Evolutionary conservation across 2,113 vertebrate genomes (phyloP), one percentile per base, ranked within the genome.

Genomic region (Reinhardtius hippoglossoides): DNA sequence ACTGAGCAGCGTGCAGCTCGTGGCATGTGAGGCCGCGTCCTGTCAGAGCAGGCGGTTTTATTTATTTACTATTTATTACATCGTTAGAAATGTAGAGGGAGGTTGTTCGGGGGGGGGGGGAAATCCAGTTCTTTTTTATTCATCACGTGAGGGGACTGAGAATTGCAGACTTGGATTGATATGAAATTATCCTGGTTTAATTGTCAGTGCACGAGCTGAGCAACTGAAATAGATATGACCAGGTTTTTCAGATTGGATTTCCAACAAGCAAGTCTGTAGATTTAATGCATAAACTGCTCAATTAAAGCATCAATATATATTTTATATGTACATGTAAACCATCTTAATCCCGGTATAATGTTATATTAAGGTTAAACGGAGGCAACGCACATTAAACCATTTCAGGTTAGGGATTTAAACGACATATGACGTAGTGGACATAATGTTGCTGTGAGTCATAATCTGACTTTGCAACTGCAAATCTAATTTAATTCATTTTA

Each of bases 1-100:
- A 44, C 76, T 26, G 67, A 71, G 23, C 23, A 9, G 23, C 55
- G 23, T 64, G 65, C 9, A 2, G 9, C 23, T 23, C 10, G 57
- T 46, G 66, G 12, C 60, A 15, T 71, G 52, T 50, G 75, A 82
- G 24, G 24, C 56, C 56, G 50, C 26, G 83, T 61, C 52, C 44
- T 44, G 83, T 61, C 9, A 37, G 18, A 4, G 14, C 50, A 54
- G 37, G 54, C 12, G 35, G 55, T 4, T 9, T 46, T 46, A 31
- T 67, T 69, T 57, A 21, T 72, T 13, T 12, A 46, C 40, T 48
- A 12, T 40, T 10, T 40, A 40, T 40, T 40, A 42, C 12, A 42
- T 3, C 3, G 9, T 54, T 37, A 6, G 6, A 56, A n/a, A 59
- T 35, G 40, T 12, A 40, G 3, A 48, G 14, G 23, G 7, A 44